These are phyloP conservation scores for Drosophila macrospina DNA, from an alignment of 2,888 invertebrate genomes.

Conservation along the genomic window DNA sequence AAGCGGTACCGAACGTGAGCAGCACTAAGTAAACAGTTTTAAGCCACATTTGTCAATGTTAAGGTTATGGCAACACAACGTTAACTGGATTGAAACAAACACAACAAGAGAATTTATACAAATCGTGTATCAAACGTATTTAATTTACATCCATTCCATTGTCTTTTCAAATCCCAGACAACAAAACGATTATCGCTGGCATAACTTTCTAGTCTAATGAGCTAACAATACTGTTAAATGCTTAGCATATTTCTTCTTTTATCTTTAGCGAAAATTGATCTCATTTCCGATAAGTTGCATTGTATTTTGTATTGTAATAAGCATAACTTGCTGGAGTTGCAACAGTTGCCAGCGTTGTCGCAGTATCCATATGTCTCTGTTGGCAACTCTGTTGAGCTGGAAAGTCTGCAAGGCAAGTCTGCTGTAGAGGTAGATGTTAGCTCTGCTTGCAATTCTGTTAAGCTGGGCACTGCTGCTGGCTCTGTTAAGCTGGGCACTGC, in stretches of 20 bases:
- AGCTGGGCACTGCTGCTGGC: neutral
- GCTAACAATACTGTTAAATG: neutral
- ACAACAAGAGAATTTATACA: constrained; percentile 6
- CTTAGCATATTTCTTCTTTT: too few species aligned
- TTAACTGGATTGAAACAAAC: neutral
- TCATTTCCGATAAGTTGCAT: too few species aligned
- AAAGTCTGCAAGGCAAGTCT: too few species aligned
- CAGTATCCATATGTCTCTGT: too few species aligned
- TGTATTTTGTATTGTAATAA: too few species aligned
- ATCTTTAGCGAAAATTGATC: too few species aligned
- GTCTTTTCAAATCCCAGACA: constrained; percentile 17
- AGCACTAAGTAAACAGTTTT: constrained; percentile 4
- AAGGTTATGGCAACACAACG: neutral
- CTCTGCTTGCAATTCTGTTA: neutral
- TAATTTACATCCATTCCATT: constrained; percentile 16
- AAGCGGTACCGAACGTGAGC: neutral
- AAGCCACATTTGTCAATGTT: constrained; percentile 9
- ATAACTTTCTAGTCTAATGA: constrained; percentile 22
- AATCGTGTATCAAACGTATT: neutral
- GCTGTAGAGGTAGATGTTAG: neutral
- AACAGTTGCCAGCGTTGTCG: too few species aligned
- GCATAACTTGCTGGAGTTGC: too few species aligned
- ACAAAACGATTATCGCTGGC: constrained; percentile 7
- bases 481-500: neutral
- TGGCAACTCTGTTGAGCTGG: neutral